A percentile compares a stretch with the other conserved stretches of the same genome.
Conservation (phyloP, 37 sponge, comb jelly and placozoan species). For the Eunapius fragilis region DNA sequence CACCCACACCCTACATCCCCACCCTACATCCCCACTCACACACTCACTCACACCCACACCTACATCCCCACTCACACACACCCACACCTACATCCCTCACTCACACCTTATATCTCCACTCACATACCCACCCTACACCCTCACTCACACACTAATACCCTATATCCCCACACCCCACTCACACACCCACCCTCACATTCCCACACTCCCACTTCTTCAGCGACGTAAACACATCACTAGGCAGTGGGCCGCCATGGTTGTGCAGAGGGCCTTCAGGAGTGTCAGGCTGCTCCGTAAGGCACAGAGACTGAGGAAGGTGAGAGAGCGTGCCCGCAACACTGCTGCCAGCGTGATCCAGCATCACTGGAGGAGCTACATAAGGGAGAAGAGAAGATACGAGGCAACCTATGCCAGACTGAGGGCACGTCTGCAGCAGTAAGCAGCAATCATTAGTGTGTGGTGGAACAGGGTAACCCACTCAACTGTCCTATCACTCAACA, state of each 20-base stretch:
- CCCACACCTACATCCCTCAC: background rate
- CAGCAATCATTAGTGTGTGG: background rate
- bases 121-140: too few relatives aligned
- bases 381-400: conserved; percentile 69
- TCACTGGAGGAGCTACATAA: conserved; percentile 70
- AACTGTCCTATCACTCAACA: too few relatives aligned
- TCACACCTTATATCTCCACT: background rate
- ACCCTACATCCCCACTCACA: background rate
- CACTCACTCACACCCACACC: background rate
- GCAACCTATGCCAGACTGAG: conserved; percentile 51
- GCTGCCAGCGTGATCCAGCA: conserved; percentile 76
- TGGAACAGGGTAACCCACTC: background rate
- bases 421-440: conserved; percentile 69
- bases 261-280: conserved; percentile 37
- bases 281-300: conserved; percentile 37
- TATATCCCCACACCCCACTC: background rate
- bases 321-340: conserved; percentile 18
- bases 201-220: background rate
- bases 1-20: too few relatives aligned
- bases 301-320: conserved; percentile 14
- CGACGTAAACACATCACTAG: conserved; percentile 7
- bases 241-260: conserved; percentile 53
- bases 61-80: background rate
- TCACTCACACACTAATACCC: too few relatives aligned
- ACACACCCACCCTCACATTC: background rate